Conservation (phyloP, 2,888 invertebrate genomes). For the Platycheirus albimanus region DNA sequence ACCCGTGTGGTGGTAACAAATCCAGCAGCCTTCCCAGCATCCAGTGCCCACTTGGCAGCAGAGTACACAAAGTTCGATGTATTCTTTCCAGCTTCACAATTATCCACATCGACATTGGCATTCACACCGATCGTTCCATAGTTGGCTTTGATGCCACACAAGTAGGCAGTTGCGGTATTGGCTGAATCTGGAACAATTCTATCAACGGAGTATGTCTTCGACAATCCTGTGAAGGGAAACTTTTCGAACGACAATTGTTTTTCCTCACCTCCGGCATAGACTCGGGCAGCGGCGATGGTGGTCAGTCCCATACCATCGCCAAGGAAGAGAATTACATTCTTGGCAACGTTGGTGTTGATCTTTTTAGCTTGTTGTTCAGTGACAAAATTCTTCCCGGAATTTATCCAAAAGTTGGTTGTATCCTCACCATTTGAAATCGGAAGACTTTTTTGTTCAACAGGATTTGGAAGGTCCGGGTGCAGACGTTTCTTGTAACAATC, state of each 20-base stretch:
- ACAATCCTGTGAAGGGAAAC: conserved; percentile 89
- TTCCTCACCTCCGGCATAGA: conserved; percentile 90
- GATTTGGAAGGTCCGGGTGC: conserved; percentile 78
- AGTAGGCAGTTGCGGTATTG: conserved; percentile 91
- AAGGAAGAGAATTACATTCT: conserved; percentile 92
- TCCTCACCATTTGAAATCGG: conserved; percentile 76
- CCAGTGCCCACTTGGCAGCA: conserved; percentile 89
- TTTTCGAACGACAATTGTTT: conserved; percentile 88
- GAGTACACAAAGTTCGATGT: conserved; percentile 86
- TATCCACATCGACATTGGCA: conserved; percentile 85
- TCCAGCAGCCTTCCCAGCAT: conserved; percentile 86
- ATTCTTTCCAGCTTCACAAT: conserved; percentile 86
- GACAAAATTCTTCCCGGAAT: conserved; percentile 77
- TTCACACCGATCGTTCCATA: conserved; percentile 90
- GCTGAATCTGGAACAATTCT: conserved; percentile 92
- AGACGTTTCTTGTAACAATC: conserved; percentile 78
- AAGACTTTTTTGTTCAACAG: not conserved
- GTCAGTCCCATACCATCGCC: conserved; percentile 95
- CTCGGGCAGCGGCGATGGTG: conserved; percentile 90
- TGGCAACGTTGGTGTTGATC: conserved; percentile 84
- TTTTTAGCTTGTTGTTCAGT: conserved; percentile 77
- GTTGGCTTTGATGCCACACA: conserved; percentile 91
- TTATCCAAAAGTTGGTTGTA: conserved; percentile 79
- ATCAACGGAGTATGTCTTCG: conserved; percentile 89
- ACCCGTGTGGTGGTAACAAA: conserved; percentile 91